Evolutionary conservation across 2,888 invertebrate genomes (phyloP), one percentile per base, ranked within the genome.

Genomic region (Amorpha juglandis): DNA sequence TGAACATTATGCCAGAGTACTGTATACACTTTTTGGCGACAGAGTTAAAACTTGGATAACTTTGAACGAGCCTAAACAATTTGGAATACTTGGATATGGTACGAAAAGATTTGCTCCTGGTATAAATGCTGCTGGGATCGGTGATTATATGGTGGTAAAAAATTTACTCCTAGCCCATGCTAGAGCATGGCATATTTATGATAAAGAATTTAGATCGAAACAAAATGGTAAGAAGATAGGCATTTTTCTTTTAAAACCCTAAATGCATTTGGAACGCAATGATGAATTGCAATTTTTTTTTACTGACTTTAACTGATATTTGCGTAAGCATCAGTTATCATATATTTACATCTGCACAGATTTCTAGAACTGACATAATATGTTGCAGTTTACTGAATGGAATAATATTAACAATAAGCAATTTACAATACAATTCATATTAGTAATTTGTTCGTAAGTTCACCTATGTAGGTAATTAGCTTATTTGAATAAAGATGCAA

Each of bases 151-250:
- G 45, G 93, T 92, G 11, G 89, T 88, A 4, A 94, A 94, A 71
- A 85, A 93, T 55, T 76, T 94, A n/a, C 70, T 94, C 0, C 68
- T 91, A 64, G 95, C 96, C 0, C 96, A 97, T 78, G 94, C 94
- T 6, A 81, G 77, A 42, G 90, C 87, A 0, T 94, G 93, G 88
- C 90, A 86, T 70, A 72, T 94, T 42, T 94, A 94, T 71, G 83
- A 88, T 69, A 76, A 83, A 11, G 83, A 91, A 66, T 94, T 87
- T 70, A 82, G 86, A 69, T 33, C 62, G 0, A 74, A 69, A 27
- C 87, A 88, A 67, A 81, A 83, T 70, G 90, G 90, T 82, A 69
- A 33, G 7, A 7, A 38, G 38, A 38, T 19, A 21, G 51, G 6
- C 51, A 51, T 50, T 50, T 50, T 50, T n/a, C 7, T 16, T 7